Percentiles rank a stretch among this genome's conserved stretches.
Conservation (phyloP, 2,113 vertebrate species). For the Nothoprocta perdicaria region DNA sequence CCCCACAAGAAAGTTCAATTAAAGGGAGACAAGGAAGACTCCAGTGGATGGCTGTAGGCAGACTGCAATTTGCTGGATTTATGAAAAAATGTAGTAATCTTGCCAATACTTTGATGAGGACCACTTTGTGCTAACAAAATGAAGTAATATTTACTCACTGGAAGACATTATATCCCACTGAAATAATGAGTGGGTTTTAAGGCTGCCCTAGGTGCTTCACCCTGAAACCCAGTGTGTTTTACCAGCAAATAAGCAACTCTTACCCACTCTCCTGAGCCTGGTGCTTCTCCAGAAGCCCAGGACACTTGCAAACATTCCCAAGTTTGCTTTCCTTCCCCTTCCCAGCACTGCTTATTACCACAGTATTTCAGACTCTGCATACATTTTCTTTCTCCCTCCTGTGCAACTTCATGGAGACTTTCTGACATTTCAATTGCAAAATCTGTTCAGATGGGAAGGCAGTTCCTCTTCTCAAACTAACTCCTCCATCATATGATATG, state of each 20-base stretch:
- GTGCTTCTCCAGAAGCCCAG: not conserved
- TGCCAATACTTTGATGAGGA: constrained; percentile 69
- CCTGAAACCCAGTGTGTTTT: not conserved
- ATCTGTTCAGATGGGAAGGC: not conserved
- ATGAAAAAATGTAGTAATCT: constrained; percentile 34
- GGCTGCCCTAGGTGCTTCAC: constrained; percentile 6
- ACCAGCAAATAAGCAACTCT: not conserved
- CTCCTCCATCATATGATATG: not conserved
- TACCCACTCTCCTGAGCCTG: not conserved
- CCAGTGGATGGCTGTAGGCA: constrained; percentile 42
- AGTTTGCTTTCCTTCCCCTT: constrained; percentile 11
- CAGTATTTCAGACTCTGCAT: fast-evolving
- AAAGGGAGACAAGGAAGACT: constrained; percentile 54
- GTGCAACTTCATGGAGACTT: not conserved
- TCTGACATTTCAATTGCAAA: not conserved
- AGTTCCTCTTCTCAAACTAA: not conserved
- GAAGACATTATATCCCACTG: constrained; percentile 44
- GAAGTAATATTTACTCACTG: constrained; percentile 44
- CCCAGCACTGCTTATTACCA: not conserved
- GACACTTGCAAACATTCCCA: not conserved
- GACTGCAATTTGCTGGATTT: constrained; percentile 56
- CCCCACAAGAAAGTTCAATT: constrained; percentile 22
- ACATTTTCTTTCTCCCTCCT: not conserved
- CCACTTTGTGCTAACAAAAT: constrained; percentile 39
- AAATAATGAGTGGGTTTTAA: constrained; percentile 47